Evolutionary conservation across 2,113 vertebrate species (phyloP).

Genomic region (Hydrolagus affinis): DNA sequence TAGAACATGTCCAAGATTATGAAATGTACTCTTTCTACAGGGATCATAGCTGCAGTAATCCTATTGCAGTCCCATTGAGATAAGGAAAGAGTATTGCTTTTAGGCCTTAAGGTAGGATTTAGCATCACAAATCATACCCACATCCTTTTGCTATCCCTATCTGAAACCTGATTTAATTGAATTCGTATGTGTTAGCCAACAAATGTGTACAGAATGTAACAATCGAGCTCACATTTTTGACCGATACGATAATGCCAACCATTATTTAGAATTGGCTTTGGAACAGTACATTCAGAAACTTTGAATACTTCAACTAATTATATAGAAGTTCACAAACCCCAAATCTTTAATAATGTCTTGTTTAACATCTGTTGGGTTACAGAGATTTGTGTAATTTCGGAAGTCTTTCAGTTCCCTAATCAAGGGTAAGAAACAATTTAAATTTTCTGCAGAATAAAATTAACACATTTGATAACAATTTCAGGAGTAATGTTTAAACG

Average conservation of each 20-base stretch:
- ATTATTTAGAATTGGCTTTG: conserved; percentile 27
- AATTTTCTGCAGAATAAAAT: too few relatives aligned
- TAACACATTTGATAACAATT: neutral
- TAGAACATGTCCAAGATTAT: conserved; percentile 20
- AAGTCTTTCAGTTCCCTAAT: conserved; percentile 13
- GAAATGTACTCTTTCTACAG: conserved; percentile 2
- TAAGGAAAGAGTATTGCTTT: conserved; percentile 22
- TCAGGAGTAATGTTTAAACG: neutral
- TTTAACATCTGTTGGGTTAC: conserved; percentile 12
- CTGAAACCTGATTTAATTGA: conserved; percentile 26
- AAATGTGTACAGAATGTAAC: conserved; percentile 9
- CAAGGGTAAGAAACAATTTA: too few relatives aligned
- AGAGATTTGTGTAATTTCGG: neutral
- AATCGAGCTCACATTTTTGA: conserved; percentile 26
- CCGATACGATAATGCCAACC: conserved; percentile 21
- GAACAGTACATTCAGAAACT: conserved; percentile 20
- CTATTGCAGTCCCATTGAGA: conserved; percentile 24
- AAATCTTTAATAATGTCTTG: conserved; percentile 2
- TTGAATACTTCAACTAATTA: too few relatives aligned
- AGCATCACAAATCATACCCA: conserved; percentile 11
- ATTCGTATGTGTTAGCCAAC: conserved; percentile 20
- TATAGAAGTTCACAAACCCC: neutral
- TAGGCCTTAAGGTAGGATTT: conserved; percentile 27
- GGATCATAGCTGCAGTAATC: conserved; percentile 23
- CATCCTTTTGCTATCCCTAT: neutral